Percentiles rank a stretch among this genome's conserved stretches.
Evolutionary conservation across 2,888 invertebrate genomes (phyloP).

Genomic region (Cremastinae sp.): DNA sequence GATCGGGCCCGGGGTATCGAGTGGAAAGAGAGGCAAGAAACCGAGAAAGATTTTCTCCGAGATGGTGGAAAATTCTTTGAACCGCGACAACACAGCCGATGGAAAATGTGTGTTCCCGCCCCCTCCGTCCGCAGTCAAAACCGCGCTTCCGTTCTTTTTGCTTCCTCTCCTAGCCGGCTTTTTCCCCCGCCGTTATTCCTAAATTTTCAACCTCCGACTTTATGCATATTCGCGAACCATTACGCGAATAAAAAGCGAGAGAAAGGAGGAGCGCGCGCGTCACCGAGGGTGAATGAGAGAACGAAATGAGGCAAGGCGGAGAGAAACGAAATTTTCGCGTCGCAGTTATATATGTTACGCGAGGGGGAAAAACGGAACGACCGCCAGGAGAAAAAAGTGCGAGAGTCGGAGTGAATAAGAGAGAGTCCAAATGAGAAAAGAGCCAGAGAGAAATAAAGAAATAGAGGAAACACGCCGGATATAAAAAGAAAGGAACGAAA

Average conservation of each 20-base stretch:
- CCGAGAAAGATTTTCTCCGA: constrained; percentile 50
- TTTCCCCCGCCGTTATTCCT: constrained; percentile 31
- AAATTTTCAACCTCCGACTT: constrained; percentile 38
- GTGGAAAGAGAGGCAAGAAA: constrained; percentile 15
- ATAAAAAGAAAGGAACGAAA: constrained; percentile 32
- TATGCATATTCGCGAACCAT: constrained; percentile 35
- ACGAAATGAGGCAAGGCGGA: constrained; percentile 19
- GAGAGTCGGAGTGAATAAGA: constrained; percentile 2
- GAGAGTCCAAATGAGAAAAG: constrained; percentile 6
- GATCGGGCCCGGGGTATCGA: constrained; percentile 41
- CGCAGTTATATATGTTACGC: constrained; percentile 47
- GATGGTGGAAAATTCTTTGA: constrained; percentile 47
- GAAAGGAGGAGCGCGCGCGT: constrained; percentile 8
- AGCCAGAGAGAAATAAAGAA: background rate
- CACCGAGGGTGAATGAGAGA: constrained; percentile 45
- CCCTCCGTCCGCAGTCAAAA: background rate
- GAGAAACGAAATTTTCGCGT: constrained; percentile 27
- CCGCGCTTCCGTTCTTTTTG: background rate
- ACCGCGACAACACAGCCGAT: background rate
- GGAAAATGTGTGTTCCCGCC: constrained; percentile 14
- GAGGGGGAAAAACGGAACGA: background rate
- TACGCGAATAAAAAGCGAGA: constrained; percentile 6
- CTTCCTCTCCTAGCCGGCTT: background rate
- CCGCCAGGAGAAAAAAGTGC: constrained; percentile 24
- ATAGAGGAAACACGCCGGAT: background rate